A percentile compares a stretch with the other conserved stretches of the same genome.
These are phyloP conservation scores for Neofelis nebulosa DNA, from an alignment of 2,113 vertebrate species.

Conservation along the genomic window DNA sequence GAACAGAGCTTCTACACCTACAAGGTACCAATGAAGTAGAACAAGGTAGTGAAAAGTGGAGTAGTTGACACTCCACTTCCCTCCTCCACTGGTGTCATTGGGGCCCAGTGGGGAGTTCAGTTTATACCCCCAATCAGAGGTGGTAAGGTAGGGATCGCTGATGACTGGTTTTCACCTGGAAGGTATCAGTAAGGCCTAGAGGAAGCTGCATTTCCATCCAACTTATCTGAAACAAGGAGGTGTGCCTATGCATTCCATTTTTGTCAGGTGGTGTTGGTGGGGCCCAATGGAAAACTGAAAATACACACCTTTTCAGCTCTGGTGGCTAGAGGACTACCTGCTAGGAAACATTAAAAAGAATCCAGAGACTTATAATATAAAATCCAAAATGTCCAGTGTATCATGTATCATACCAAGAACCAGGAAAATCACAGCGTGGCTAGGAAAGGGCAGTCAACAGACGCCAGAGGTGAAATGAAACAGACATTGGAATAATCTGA, in stretches of 20 bases:
- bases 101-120: neutral
- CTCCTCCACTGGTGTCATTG: neutral
- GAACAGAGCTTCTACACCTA: neutral
- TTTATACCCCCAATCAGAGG: neutral
- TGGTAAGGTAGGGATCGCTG: neutral
- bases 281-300: neutral
- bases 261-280: neutral
- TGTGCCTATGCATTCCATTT: rapidly evolving
- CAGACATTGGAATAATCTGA: neutral
- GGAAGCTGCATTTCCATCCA: neutral
- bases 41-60: neutral
- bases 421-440: neutral
- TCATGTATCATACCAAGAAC: neutral
- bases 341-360: neutral
- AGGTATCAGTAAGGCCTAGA: neutral
- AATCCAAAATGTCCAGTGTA: neutral
- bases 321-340: neutral
- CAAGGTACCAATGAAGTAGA: neutral
- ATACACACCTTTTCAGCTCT: neutral
- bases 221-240: neutral
- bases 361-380: neutral
- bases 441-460: neutral
- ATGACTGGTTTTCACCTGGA: neutral
- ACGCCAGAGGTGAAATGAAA: neutral
- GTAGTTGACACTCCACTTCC: rapidly evolving